Evolutionary conservation across 2,113 vertebrate species (phyloP).

Genomic region (Erythrocebus patas): DNA sequence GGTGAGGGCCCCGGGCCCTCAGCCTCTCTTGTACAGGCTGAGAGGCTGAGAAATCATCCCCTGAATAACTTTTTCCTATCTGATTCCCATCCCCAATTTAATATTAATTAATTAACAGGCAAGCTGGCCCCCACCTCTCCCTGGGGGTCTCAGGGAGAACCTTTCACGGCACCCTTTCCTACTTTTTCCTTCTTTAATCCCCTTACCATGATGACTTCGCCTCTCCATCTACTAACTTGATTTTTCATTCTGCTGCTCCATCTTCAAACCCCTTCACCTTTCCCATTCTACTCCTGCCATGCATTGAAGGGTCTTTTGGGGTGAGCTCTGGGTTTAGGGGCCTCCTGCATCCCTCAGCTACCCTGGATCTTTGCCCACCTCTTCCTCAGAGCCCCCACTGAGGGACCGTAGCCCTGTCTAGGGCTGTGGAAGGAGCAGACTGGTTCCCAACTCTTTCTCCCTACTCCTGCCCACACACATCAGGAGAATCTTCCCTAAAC

Average conservation of each 20-base stretch:
- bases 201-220: not conserved
- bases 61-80: slow-evolving; percentile 74
- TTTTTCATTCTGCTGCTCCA: slow-evolving; percentile 62
- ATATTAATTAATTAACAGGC: slow-evolving; percentile 81
- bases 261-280: not conserved
- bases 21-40: slow-evolving; percentile 82
- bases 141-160: slow-evolving; percentile 78
- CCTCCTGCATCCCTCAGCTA: not conserved
- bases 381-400: not conserved
- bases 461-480: not conserved
- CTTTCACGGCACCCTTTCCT: slow-evolving; percentile 71
- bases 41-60: slow-evolving; percentile 81
- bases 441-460: slow-evolving; percentile 41
- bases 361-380: slow-evolving; percentile 22
- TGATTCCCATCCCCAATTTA: slow-evolving; percentile 79
- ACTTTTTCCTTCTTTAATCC: slow-evolving; percentile 32
- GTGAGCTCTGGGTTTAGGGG: slow-evolving; percentile 29
- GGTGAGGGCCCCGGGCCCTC: slow-evolving; percentile 86
- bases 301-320: not conserved
- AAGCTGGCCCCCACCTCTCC: slow-evolving; percentile 70
- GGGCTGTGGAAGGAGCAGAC: slow-evolving; percentile 30
- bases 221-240: slow-evolving; percentile 60
- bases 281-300: not conserved
- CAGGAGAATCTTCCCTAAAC: slow-evolving; percentile 11
- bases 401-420: not conserved